Evolutionary conservation across 2,113 vertebrate genomes (phyloP).

Genomic region (Edolisoma coerulescens): DNA sequence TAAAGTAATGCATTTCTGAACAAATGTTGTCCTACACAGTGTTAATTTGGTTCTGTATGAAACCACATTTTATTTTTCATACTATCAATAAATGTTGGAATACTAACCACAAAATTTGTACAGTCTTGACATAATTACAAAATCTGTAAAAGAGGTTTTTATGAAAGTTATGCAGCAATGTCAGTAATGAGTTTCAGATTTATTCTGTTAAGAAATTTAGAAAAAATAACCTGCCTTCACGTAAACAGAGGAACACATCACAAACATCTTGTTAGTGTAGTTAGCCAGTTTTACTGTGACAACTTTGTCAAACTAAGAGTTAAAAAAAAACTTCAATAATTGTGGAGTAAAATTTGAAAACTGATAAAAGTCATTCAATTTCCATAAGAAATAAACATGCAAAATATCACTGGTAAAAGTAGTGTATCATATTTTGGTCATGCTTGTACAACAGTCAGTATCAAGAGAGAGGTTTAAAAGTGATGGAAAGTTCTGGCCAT

Average conservation of each 20-base stretch:
- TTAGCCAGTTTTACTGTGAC: background rate
- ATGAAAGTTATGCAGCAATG: background rate
- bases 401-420: background rate
- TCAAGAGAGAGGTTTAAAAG: background rate
- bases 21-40: background rate
- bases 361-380: background rate
- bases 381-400: background rate
- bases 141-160: background rate
- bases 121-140: background rate
- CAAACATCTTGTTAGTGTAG: background rate
- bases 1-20: background rate
- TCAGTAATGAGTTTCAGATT: background rate
- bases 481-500: background rate
- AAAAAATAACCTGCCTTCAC: background rate
- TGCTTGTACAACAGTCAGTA: background rate
- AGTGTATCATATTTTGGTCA: background rate
- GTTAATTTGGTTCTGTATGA: background rate
- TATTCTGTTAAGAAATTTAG: background rate
- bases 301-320: background rate
- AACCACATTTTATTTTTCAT: background rate
- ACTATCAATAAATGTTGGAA: background rate
- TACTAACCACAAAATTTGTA: background rate
- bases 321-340: background rate
- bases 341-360: background rate
- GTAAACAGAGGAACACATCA: background rate